These are phyloP conservation scores for Dryas iulia DNA, from an alignment of 1,140 invertebrate genomes.

Conservation along the genomic window DNA sequence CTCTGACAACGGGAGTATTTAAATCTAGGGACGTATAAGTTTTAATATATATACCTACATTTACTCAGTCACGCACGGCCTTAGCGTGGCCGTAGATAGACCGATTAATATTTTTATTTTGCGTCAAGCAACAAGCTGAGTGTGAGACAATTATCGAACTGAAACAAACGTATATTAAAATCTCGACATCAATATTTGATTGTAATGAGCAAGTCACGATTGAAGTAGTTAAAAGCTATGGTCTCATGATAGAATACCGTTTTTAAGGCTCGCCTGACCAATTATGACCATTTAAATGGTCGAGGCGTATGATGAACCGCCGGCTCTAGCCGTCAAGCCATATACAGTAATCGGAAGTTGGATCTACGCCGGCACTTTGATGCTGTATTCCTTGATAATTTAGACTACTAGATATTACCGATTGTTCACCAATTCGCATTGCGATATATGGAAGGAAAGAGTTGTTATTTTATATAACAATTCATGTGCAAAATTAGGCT, in stretches of 20 bases:
- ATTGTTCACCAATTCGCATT: conserved; percentile 8
- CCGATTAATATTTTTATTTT: conserved; percentile 40
- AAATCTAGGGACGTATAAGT: not conserved
- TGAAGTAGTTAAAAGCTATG: conserved; percentile 44
- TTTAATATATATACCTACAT: not conserved
- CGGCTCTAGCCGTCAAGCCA: conserved; percentile 61
- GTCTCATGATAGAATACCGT: conserved; percentile 61
- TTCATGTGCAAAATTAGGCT: too few species aligned
- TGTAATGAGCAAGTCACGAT: conserved; percentile 32
- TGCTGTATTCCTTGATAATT: conserved; percentile 67
- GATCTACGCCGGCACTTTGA: conserved; percentile 61
- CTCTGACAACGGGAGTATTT: conserved; percentile 4
- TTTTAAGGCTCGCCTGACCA: conserved; percentile 62
- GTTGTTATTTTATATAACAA: too few species aligned
- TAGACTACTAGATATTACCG: conserved; percentile 53
- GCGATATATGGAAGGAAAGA: too few species aligned
- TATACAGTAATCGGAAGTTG: conserved; percentile 69
- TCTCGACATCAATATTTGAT: conserved; percentile 23
- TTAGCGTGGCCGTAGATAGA: conserved; percentile 37
- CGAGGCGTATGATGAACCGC: conserved; percentile 56
- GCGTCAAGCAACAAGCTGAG: conserved; percentile 28
- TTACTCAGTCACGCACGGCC: conserved; percentile 65
- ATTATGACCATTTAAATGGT: conserved; percentile 73
- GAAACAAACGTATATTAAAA: conserved; percentile 20
- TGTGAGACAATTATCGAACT: not conserved